These are phyloP conservation scores for Agraylea sexmaculata DNA, from an alignment of 1,140 invertebrate genomes.

Conservation along the genomic window DNA sequence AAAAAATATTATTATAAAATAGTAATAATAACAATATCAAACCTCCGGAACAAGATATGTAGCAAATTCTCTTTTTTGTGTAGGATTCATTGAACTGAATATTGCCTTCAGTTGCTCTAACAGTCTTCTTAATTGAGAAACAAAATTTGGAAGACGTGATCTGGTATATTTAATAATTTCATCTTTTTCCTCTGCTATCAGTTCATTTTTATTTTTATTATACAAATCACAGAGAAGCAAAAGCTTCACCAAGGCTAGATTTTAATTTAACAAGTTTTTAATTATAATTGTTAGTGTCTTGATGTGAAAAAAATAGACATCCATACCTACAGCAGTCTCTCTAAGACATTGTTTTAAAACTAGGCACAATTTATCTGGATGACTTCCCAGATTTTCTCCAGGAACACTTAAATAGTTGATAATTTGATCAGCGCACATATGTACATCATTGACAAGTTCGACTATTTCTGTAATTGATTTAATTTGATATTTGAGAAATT, in stretches of 20 bases:
- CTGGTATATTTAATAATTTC: constrained; percentile 50
- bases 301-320: not conserved
- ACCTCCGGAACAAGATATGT: constrained; percentile 47
- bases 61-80: constrained; percentile 44
- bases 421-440: constrained; percentile 41
- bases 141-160: constrained; percentile 44
- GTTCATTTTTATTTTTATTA: constrained; percentile 37
- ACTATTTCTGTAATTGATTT: constrained; percentile 41
- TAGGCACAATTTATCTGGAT: constrained; percentile 45
- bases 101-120: constrained; percentile 43
- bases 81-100: constrained; percentile 38
- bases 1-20: not conserved
- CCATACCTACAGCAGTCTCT: constrained; percentile 41
- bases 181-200: constrained; percentile 43
- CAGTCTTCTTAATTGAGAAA: constrained; percentile 43
- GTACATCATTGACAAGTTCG: constrained; percentile 45
- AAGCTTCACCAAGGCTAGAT: constrained; percentile 34
- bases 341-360: constrained; percentile 44
- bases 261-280: constrained; percentile 9
- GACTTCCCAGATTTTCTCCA: constrained; percentile 12
- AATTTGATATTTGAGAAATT: constrained; percentile 5
- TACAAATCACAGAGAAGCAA: constrained; percentile 45
- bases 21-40: constrained; percentile 13
- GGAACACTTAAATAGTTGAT: constrained; percentile 38
- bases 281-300: not conserved